phyloP scores from a whole-genome alignment of 2,888 invertebrate species.

The Athalia circularis region DNA sequence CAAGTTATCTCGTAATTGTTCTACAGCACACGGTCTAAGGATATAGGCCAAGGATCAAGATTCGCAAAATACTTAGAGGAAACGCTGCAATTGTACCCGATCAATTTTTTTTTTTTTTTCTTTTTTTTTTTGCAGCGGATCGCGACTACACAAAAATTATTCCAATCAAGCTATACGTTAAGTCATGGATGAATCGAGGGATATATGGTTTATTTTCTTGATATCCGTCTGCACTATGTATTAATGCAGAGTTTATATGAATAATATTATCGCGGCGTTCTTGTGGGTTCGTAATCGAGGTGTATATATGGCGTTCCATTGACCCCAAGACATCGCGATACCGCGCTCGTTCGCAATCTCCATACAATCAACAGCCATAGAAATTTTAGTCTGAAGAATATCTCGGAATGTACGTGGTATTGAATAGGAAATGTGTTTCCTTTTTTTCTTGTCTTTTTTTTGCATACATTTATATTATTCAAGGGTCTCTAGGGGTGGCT shows the following conservation, averaged over 20 bases:
- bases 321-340: not conserved
- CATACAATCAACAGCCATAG: not conserved
- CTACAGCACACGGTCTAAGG: not conserved
- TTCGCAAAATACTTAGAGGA: no score
- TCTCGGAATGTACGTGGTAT: not conserved
- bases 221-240: no score
- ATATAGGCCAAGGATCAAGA: not conserved
- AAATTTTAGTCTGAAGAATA: not conserved
- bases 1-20: not conserved
- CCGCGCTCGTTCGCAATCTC: slow-evolving; percentile 5
- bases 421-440: slow-evolving; percentile 24
- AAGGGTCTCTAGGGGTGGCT: no score
- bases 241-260: not conserved
- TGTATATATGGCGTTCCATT: slow-evolving; percentile 1
- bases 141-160: no score
- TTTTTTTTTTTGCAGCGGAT: no score
- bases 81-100: no score
- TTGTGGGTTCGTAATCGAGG: not conserved
- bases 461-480: no score
- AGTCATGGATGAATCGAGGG: no score
- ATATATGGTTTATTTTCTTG: no score
- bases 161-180: no score
- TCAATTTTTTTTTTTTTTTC: no score
- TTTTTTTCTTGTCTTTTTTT: not conserved
- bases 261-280: not conserved